Conservation (phyloP, 23 tunicate species). For the Oikopleura dioica region DNA sequence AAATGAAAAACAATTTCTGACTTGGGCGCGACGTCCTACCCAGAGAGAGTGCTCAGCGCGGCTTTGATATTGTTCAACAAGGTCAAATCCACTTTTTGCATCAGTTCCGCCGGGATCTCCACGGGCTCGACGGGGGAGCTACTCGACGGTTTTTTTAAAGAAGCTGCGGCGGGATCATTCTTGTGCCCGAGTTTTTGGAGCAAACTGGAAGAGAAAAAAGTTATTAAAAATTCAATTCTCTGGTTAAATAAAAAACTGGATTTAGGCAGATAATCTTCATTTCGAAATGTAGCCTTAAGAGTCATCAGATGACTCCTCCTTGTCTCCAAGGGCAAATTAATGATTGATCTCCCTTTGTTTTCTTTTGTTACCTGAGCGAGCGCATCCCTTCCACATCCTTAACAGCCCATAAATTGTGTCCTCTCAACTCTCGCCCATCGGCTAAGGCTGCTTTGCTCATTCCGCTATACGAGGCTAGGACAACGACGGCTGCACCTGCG, state of each 20-base stretch:
- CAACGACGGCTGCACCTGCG: neutral
- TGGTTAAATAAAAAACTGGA: too few species aligned
- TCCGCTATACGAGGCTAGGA: neutral
- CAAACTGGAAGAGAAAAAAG: neutral
- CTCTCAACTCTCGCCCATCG: slow-evolving; percentile 1
- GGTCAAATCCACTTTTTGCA: neutral
- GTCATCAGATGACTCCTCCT: too few species aligned
- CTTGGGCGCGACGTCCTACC: neutral
- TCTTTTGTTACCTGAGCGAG: neutral
- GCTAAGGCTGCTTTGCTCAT: neutral
- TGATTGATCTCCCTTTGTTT: too few species aligned
- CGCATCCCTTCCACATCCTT: slow-evolving; percentile 1
- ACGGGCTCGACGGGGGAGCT: too few species aligned
- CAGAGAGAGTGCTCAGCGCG: neutral
- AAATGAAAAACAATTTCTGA: neutral
- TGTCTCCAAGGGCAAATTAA: too few species aligned
- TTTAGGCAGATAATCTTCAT: too few species aligned
- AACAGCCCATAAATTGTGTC: neutral
- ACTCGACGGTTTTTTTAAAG: too few species aligned
- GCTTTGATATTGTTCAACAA: neutral
- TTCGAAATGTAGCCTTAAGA: too few species aligned
- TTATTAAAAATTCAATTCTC: too few species aligned
- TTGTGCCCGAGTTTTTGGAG: neutral
- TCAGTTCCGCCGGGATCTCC: neutral
- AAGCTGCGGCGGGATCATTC: neutral